Evolutionary conservation across 1,140 invertebrate species (phyloP), one percentile per base, ranked within the genome.

Genomic region (Heterodera schachtii): DNA sequence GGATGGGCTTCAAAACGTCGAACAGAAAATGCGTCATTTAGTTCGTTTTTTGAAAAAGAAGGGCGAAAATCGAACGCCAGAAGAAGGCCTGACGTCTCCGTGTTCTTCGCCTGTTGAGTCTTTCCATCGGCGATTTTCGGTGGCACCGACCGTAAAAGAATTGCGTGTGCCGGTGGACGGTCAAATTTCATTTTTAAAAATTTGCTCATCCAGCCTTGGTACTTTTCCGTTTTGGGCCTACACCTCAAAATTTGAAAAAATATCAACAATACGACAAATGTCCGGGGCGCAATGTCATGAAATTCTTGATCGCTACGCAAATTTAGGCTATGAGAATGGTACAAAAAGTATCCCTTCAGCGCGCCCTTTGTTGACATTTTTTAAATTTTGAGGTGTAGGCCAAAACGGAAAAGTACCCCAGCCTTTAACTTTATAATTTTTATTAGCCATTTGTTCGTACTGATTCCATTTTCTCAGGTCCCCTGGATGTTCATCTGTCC

Each of bases 1-100:
- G 1, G 69, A 71, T n/a, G 69, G 69, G 44, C 21, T 71, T 19
- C 49, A 52, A 52, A 46, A 43, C 11, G 19, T 46, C 31, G 69
- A 71, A 19, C 69, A 71, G 19, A 71, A 71, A 71, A 41, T 71
- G 69, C 69, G 69, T 3, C 69, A 71, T 43, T 41, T 41, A 2
- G 41, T 71, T 11, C 69, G 69, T 41, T 71, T 71, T 71, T 71
- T 41, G 69, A 71, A 71, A 11, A 71, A 71, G 41, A 46, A 46
- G 11, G 69, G 69, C n/a, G 41, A 43, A 9, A 8, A 3, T n/a
- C 31, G 44, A 46, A 11, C 69, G 0, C 5, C 69, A 71, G 69
- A 71, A 11, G 69, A 41, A 2, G 2, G 31, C 19, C 31, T 41
- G 4, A 11, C 21, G 19, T 64, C 57, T 16, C 57, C 57, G 57